Conservation (phyloP, 2,113 vertebrate genomes). For the Tyto alba region DNA sequence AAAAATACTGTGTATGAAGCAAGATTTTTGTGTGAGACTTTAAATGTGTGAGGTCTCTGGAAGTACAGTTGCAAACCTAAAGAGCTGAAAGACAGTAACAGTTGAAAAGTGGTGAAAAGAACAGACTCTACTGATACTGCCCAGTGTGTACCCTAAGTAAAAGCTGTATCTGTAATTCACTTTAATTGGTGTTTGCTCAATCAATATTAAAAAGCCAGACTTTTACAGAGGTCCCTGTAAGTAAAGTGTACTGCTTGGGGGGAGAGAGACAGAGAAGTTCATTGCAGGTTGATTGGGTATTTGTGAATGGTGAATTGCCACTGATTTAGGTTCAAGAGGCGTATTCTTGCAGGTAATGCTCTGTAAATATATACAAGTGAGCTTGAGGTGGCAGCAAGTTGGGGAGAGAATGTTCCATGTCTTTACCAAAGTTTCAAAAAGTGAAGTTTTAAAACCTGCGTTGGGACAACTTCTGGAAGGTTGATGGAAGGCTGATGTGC, state of each 20-base stretch:
- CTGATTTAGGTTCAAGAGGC: background rate
- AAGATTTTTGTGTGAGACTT: background rate
- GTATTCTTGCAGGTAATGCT: background rate
- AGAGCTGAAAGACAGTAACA: background rate
- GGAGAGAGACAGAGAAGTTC: background rate
- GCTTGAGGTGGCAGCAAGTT: background rate
- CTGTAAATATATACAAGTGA: background rate
- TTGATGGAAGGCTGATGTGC: background rate
- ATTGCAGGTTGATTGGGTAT: background rate
- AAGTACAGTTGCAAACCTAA: background rate
- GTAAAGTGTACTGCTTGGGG: background rate
- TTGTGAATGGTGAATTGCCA: background rate
- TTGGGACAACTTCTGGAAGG: background rate
- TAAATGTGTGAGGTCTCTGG: background rate
- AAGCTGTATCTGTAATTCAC: background rate
- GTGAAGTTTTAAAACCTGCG: background rate
- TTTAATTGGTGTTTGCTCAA: background rate
- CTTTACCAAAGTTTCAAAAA: background rate
- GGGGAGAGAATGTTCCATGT: background rate
- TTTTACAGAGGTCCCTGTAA: background rate
- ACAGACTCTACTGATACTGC: background rate
- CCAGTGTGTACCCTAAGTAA: background rate
- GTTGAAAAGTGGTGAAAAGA: background rate
- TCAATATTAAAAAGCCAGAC: background rate
- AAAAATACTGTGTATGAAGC: background rate